Evolutionary conservation across 2,113 vertebrate species (phyloP).

Genomic region (Microtus montanus): DNA sequence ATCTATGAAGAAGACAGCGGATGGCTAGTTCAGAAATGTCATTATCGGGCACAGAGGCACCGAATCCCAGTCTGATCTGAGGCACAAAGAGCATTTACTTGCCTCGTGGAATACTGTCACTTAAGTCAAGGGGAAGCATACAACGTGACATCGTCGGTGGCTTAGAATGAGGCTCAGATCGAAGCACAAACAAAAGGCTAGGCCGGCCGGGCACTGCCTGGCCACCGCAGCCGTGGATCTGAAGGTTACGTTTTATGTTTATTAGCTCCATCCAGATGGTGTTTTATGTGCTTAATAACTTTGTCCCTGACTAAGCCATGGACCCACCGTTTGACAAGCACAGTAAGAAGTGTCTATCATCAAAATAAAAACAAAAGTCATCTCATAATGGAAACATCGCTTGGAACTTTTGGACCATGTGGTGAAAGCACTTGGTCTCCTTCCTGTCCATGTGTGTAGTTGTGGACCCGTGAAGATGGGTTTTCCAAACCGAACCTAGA

Average conservation of each 20-base stretch:
- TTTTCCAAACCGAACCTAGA: constrained; percentile 40
- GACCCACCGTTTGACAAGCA: constrained; percentile 89
- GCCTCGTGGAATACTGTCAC: not conserved
- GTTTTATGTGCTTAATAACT: constrained; percentile 93
- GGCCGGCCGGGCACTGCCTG: constrained; percentile 85
- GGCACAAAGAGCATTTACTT: not conserved
- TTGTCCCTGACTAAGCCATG: constrained; percentile 92
- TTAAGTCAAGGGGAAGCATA: constrained; percentile 58
- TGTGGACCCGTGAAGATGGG: constrained; percentile 17
- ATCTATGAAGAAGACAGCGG: constrained; percentile 38
- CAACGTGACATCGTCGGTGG: constrained; percentile 45
- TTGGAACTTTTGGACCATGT: constrained; percentile 60
- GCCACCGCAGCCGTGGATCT: constrained; percentile 86
- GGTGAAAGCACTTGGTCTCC: constrained; percentile 53
- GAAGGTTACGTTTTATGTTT: constrained; percentile 92
- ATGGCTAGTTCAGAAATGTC: constrained; percentile 5
- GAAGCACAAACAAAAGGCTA: constrained; percentile 85
- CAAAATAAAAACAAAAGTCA: constrained; percentile 82
- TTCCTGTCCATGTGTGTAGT: not conserved
- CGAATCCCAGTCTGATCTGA: not conserved
- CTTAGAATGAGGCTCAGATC: constrained; percentile 73
- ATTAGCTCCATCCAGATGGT: constrained; percentile 92
- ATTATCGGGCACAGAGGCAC: not conserved
- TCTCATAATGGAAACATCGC: constrained; percentile 77
- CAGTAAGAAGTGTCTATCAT: constrained; percentile 87